These are phyloP conservation scores for Lycocorax pyrrhopterus DNA, from an alignment of 2,113 vertebrate species.

Conservation along the genomic window DNA sequence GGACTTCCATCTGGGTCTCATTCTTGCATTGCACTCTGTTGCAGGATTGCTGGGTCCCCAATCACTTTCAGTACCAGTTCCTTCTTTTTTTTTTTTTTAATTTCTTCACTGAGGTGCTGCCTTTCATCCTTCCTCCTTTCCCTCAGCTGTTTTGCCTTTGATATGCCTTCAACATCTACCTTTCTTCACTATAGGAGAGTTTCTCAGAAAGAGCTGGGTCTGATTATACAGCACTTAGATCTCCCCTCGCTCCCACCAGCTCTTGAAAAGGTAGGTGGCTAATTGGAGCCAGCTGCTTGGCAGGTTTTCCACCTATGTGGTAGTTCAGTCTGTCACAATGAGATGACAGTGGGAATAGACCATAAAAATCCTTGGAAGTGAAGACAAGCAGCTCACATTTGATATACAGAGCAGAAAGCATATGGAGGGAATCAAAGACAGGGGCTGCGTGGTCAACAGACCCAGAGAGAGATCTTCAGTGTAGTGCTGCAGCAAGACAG, in stretches of 20 bases:
- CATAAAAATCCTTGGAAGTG: constrained; percentile 9
- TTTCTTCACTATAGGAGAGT: not conserved
- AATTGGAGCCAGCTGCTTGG: constrained; percentile 25
- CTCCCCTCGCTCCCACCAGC: not conserved
- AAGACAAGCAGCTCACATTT: not conserved
- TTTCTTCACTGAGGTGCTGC: not conserved
- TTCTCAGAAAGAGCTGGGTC: not conserved
- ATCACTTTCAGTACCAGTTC: not conserved
- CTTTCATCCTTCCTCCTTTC: not conserved
- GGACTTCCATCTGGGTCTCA: not conserved
- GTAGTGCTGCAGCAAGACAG: not conserved
- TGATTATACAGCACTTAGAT: not conserved
- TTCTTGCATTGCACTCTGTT: not conserved
- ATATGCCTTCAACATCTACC: not conserved
- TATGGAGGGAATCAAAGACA: not conserved
- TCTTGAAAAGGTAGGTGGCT: constrained; percentile 33
- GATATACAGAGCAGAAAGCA: not conserved
- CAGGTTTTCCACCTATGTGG: not conserved
- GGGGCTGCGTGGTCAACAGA: not conserved
- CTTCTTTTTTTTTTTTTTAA: not conserved
- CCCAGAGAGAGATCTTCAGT: not conserved
- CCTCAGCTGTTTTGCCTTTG: not conserved
- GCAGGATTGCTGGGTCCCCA: not conserved
- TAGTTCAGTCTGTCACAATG: constrained; percentile 23
- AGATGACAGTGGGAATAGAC: not conserved